Evolutionary conservation across 1,140 invertebrate species (phyloP).

Genomic region (Ridgeia piscesae): DNA sequence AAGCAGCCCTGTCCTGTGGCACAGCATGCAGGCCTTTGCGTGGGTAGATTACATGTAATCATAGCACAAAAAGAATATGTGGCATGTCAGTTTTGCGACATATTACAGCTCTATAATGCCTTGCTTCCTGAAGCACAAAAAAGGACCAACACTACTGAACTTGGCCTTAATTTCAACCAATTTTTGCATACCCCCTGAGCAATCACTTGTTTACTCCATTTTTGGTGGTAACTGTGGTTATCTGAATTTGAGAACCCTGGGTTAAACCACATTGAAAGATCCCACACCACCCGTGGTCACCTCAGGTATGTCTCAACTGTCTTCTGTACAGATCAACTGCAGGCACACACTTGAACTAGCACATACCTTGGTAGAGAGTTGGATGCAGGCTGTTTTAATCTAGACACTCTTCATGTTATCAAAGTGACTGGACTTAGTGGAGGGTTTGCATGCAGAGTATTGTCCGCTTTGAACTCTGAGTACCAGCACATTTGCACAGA

Average conservation of each 20-base stretch:
- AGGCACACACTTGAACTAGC: background rate
- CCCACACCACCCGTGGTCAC: no score
- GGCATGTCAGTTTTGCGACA: no score
- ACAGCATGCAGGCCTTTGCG: background rate
- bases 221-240: background rate
- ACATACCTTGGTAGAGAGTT: background rate
- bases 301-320: background rate
- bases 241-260: background rate
- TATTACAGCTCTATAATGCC: background rate
- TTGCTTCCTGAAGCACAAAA: background rate
- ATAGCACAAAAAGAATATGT: background rate
- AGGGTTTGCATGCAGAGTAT: background rate
- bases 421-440: background rate
- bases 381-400: background rate
- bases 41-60: background rate
- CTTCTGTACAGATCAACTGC: background rate
- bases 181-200: background rate
- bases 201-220: background rate
- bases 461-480: background rate
- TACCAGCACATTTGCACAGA: background rate
- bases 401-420: background rate
- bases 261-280: background rate
- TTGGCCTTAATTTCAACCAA: background rate
- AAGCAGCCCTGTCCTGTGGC: no score
- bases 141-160: background rate